These are phyloP conservation scores for Macrocentrus cingulum DNA, from an alignment of 1,140 invertebrate genomes.

Conservation along the genomic window DNA sequence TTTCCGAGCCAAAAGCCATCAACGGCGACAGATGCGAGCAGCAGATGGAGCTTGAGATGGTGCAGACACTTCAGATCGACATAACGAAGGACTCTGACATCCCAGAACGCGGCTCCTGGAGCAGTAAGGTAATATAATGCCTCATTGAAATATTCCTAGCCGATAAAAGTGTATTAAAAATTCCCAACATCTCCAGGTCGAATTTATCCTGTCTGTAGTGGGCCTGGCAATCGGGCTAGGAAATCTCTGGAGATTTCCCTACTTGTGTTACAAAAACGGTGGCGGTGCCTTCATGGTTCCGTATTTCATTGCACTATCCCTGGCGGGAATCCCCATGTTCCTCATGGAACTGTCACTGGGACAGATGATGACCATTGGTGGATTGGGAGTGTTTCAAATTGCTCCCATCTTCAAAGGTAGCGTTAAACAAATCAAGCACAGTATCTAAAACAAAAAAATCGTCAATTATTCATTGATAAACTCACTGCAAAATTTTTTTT, in stretches of 20 bases:
- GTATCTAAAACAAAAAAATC: no score
- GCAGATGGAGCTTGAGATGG: constrained; percentile 7
- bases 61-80: no score
- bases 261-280: constrained; percentile 76
- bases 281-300: constrained; percentile 94
- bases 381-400: constrained; percentile 95
- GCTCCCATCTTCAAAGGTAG: constrained; percentile 96
- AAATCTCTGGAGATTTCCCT: constrained; percentile 76
- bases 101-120: no score
- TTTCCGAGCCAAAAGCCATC: constrained; percentile 27
- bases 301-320: constrained; percentile 88
- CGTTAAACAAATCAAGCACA: no score
- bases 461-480: no score
- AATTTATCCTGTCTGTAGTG: constrained; percentile 55
- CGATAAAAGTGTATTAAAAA: no score
- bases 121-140: no score
- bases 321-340: constrained; percentile 97
- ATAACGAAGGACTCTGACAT: no score
- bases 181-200: constrained; percentile 9
- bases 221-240: constrained; percentile 78
- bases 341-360: constrained; percentile 96
- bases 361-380: constrained; percentile 95
- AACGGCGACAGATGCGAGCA: constrained; percentile 25
- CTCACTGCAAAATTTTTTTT: constrained; percentile 40
- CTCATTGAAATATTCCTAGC: no score